These are phyloP conservation scores for Gordius sp. DNA, from an alignment of 2,888 invertebrate species.

Conservation along the genomic window DNA sequence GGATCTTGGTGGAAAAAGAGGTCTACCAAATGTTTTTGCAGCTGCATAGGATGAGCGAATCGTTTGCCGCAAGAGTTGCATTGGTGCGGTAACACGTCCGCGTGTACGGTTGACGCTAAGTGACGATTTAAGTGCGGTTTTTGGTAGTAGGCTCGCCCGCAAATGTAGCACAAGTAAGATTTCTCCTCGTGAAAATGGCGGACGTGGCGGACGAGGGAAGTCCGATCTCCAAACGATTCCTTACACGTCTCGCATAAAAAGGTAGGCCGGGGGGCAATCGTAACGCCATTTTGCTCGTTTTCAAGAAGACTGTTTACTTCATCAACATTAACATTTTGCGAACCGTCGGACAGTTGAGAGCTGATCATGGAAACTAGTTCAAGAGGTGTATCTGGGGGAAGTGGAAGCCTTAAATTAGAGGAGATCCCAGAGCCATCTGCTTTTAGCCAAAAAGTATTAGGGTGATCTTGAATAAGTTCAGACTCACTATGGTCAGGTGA, in stretches of 20 bases:
- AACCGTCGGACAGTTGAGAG: too few species aligned
- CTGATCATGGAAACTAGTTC: too few species aligned
- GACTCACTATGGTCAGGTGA: too few species aligned
- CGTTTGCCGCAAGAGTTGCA: slow-evolving; percentile 6
- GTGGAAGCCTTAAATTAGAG: too few species aligned
- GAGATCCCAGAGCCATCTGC: too few species aligned
- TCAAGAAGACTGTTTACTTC: too few species aligned
- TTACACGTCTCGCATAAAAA: not conserved
- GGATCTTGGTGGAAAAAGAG: slow-evolving; percentile 4
- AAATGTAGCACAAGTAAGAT: slow-evolving; percentile 2
- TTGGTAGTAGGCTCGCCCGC: slow-evolving; percentile 4
- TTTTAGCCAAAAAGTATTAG: too few species aligned
- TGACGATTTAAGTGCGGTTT: slow-evolving; percentile 10
- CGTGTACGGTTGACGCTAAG: not conserved
- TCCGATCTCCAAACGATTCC: not conserved
- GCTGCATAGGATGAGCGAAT: not conserved
- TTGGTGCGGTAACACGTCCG: not conserved
- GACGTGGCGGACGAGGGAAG: not conserved
- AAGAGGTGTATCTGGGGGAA: too few species aligned
- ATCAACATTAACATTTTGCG: too few species aligned
- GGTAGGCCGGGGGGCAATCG: too few species aligned
- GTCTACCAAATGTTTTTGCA: not conserved
- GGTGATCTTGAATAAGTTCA: too few species aligned
- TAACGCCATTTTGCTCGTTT: too few species aligned
- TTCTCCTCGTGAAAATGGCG: slow-evolving; percentile 12